Conservation (phyloP, 2,797 vertebrate genomes). For the Myotis findleyi region DNA sequence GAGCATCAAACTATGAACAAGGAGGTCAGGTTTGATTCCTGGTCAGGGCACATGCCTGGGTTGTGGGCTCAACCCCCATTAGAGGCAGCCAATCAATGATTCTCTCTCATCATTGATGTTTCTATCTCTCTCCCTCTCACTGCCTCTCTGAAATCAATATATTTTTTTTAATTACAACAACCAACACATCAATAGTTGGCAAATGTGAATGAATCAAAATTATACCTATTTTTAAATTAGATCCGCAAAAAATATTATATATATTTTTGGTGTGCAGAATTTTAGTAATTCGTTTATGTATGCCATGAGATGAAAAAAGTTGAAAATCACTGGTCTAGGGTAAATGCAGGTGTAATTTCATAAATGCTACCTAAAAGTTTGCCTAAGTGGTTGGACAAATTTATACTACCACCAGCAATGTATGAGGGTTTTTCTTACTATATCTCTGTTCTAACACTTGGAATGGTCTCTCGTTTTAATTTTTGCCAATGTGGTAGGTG, state of each 20-base stretch:
- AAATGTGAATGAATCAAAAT: not conserved
- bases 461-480: not conserved
- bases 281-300: not conserved
- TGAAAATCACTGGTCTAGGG: not conserved
- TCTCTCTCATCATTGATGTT: no score
- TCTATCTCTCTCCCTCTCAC: no score
- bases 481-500: not conserved
- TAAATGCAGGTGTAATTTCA: not conserved
- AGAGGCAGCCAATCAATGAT: no score
- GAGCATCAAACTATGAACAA: no score
- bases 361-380: not conserved
- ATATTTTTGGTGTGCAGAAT: not conserved
- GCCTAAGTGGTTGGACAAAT: not conserved
- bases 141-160: no score
- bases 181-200: not conserved
- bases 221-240: not conserved
- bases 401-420: not conserved
- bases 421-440: not conserved
- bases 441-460: not conserved
- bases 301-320: not conserved
- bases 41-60: no score
- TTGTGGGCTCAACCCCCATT: no score
- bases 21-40: no score
- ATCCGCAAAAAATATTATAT: not conserved
- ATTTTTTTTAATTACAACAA: not conserved